Evolutionary conservation across 2,113 vertebrate genomes (phyloP), one percentile per base, ranked within the genome.

Genomic region (Herpetotheres cachinnans): DNA sequence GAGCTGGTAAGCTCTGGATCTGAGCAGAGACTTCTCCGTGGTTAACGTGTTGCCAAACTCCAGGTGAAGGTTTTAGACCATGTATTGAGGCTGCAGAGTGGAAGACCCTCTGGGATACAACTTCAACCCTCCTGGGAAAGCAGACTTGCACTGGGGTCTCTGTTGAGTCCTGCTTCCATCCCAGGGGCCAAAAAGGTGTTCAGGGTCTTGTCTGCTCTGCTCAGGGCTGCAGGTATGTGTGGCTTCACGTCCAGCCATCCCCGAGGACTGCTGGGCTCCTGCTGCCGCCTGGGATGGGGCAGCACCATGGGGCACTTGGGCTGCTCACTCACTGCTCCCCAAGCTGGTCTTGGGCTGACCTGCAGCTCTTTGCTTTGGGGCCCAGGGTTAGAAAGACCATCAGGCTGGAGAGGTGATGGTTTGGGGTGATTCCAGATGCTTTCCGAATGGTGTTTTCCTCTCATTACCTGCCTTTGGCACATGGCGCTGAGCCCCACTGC

Each of bases 1-100:
- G 71, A 38, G 79, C 96, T 92, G 94, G 84, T 67, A 19, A 87
- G 77, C 74, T 95, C 96, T 89, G 94, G 94, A 74, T 94, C 85
- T 71, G 82, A 76, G 90, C 84, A 91, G 93, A 72, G 94, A 24
- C 76, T 63, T 86, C 81, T 65, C 50, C n/a, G 5, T 42, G 71
- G n/a, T 69, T 63, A 46, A 59, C 26, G 0, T 58, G 61, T 55
- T 3, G 46, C 73, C 55, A 52, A 38, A 69, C 29, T 78, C 38
- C 44, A 44, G 58, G 42, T 70, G 78, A 63, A 73, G 26, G 67
- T 49, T 93, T 95, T 74, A 63, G 52, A 26, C 40, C 44, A 0
- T 13, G 49, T 32, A 2, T 32, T 58, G 54, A n/a, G 44, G 61
- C 80, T 25, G 30, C 0, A 4, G 71, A 36, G 52, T 47, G 32